These are phyloP conservation scores for Panulirus ornatus DNA, from an alignment of 1,140 invertebrate genomes.

Conservation along the genomic window DNA sequence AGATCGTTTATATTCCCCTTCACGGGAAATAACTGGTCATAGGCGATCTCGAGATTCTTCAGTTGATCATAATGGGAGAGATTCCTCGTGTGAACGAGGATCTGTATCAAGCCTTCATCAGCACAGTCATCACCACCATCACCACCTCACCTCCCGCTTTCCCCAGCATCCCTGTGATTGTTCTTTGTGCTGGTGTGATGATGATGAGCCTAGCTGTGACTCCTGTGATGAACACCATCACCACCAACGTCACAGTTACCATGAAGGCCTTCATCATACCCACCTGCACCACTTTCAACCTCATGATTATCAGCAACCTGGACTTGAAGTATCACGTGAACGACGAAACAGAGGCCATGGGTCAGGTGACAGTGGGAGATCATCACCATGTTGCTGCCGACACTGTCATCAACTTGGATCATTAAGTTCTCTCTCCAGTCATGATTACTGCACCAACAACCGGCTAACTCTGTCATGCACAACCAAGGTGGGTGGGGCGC, in stretches of 20 bases:
- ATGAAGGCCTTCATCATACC: conserved; percentile 66
- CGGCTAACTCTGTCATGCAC: conserved; percentile 65
- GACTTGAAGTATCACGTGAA: conserved; percentile 37
- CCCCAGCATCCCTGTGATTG: conserved; percentile 40
- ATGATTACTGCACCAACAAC: conserved; percentile 45
- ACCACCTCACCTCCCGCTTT: conserved; percentile 26
- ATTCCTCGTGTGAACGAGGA: conserved; percentile 61
- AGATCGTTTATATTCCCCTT: conserved; percentile 58
- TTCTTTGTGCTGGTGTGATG: conserved; percentile 67
- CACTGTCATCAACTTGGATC: conserved; percentile 50
- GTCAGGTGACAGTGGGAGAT: conserved; percentile 54
- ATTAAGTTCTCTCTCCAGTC: conserved; percentile 48
- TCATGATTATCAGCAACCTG: background rate
- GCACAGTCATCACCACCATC: conserved; percentile 56
- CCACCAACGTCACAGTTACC: conserved; percentile 68
- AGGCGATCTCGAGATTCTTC: conserved; percentile 64
- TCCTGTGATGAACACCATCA: conserved; percentile 68
- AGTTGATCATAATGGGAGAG: conserved; percentile 54
- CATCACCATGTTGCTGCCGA: conserved; percentile 60
- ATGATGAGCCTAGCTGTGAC: conserved; percentile 60
- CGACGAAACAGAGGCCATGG: conserved; percentile 40
- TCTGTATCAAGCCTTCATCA: conserved; percentile 61
- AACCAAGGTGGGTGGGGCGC: conserved; percentile 68
- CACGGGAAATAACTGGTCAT: conserved; percentile 40
- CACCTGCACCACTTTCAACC: conserved; percentile 56